A percentile compares a stretch with the other conserved stretches of the same genome.
Evolutionary conservation across 2,888 invertebrate genomes (phyloP).

Genomic region (Masnerella sp.): DNA sequence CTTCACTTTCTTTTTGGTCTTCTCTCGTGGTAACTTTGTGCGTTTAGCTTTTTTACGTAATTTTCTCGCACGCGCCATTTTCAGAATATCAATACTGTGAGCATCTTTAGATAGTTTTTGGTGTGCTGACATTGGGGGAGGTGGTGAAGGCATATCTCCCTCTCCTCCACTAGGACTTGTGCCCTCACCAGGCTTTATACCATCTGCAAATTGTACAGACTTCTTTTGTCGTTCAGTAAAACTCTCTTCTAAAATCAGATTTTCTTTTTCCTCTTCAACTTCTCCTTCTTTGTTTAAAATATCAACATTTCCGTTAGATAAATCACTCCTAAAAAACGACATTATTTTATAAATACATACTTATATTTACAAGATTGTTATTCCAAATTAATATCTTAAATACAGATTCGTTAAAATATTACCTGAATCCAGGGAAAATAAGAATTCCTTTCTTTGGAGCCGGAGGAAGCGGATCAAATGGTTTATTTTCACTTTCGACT

Average conservation of each 20-base stretch:
- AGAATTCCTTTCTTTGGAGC: conserved; percentile 81
- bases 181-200: conserved; percentile 81
- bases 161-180: conserved; percentile 81
- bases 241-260: conserved; percentile 60
- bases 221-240: conserved; percentile 70
- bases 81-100: conserved; percentile 63
- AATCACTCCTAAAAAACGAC: conserved; percentile 64
- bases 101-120: conserved; percentile 59
- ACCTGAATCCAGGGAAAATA: conserved; percentile 79
- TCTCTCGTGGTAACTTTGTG: conserved; percentile 76
- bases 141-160: conserved; percentile 81
- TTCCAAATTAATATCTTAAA: too few relatives aligned
- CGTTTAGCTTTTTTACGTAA: conserved; percentile 80
- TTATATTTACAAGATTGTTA: too few relatives aligned
- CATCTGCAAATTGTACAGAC: conserved; percentile 82
- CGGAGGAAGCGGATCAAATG: conserved; percentile 72
- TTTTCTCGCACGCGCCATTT: conserved; percentile 72
- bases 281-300: conserved; percentile 58
- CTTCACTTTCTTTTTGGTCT: conserved; percentile 79
- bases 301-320: conserved; percentile 70
- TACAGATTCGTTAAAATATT: conserved; percentile 26
- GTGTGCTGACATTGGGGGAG: conserved; percentile 76
- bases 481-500: conserved; percentile 62
- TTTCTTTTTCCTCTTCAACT: conserved; percentile 63
- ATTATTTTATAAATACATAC: not conserved